Percentiles rank a stretch among this genome's conserved stretches.
phyloP scores from a whole-genome alignment of 2,113 vertebrate genomes.

The Trogon surrucura region DNA sequence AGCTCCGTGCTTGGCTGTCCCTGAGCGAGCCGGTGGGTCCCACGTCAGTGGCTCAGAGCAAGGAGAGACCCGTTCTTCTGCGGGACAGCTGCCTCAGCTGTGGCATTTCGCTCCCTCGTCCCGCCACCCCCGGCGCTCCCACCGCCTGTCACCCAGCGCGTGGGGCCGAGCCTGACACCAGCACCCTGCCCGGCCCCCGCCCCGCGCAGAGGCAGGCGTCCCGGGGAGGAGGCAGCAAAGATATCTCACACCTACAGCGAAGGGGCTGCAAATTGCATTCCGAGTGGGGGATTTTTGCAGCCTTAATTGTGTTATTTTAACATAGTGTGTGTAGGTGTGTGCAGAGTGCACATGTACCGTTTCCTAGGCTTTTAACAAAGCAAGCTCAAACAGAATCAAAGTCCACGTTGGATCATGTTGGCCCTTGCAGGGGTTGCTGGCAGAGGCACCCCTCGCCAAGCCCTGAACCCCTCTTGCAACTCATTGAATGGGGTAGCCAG shows the following conservation, averaged over 20 bases:
- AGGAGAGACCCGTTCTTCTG: background rate
- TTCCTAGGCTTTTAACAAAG: constrained; percentile 65
- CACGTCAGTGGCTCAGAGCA: rapidly evolving
- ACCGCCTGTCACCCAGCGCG: background rate
- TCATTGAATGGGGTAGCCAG: rapidly evolving
- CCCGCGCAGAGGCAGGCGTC: background rate
- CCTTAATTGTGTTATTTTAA: constrained; percentile 66
- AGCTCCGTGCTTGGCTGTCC: rapidly evolving
- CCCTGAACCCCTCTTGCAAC: background rate
- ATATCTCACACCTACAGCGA: constrained; percentile 48
- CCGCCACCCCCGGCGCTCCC: background rate
- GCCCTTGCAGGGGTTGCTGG: background rate
- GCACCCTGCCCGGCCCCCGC: constrained; percentile 10
- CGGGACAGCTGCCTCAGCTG: background rate
- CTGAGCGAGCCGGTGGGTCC: background rate
- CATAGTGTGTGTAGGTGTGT: constrained; percentile 62
- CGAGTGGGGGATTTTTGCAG: constrained; percentile 61
- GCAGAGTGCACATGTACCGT: constrained; percentile 55
- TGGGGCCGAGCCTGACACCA: constrained; percentile 34
- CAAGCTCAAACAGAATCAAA: constrained; percentile 13
- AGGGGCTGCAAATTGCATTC: constrained; percentile 62
- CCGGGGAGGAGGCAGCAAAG: constrained; percentile 30
- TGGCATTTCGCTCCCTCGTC: background rate
- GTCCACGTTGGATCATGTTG: background rate
- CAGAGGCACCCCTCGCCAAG: background rate